Evolutionary conservation across 35 echinoderm and acorn worm genomes (phyloP).

Genomic region (Acanthaster planci): DNA sequence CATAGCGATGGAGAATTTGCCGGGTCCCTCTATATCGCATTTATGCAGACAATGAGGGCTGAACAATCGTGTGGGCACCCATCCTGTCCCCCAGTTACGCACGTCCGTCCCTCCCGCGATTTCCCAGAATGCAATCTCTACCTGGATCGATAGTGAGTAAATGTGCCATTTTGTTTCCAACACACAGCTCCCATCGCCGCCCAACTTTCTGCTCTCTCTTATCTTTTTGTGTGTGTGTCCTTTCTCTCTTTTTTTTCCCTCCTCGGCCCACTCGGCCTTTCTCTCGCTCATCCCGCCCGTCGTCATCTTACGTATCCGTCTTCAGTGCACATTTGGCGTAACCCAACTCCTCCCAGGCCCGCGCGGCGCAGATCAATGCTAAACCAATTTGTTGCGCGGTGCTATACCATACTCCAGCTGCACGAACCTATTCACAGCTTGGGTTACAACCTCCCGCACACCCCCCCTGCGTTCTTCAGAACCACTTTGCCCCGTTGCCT

Average conservation of each 20-base stretch:
- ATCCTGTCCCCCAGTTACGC: background rate
- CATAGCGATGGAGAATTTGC: background rate
- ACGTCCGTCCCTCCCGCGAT: conserved; percentile 20
- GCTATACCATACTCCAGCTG: conserved; percentile 22
- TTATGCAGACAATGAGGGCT: conserved; percentile 24
- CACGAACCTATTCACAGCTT: background rate
- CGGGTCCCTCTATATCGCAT: background rate
- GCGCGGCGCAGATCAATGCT: conserved; percentile 1
- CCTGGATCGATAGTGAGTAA: conserved; percentile 1
- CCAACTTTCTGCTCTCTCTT: background rate
- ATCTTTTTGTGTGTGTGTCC: too few relatives aligned
- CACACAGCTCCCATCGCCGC: background rate
- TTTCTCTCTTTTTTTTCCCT: too few relatives aligned
- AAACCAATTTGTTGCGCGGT: conserved; percentile 25
- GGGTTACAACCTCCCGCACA: background rate
- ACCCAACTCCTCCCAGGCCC: background rate
- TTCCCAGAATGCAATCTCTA: conserved; percentile 14
- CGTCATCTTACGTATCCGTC: background rate
- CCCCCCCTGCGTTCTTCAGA: background rate
- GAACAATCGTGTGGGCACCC: background rate
- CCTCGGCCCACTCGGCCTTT: too few relatives aligned
- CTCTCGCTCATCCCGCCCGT: too few relatives aligned
- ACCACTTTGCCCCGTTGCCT: background rate
- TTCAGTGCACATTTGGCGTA: conserved; percentile 18
- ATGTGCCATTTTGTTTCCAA: conserved; percentile 29